A percentile compares a stretch with the other conserved stretches of the same genome.
Evolutionary conservation across 2,113 vertebrate genomes (phyloP).

Genomic region (Sturnus vulgaris): DNA sequence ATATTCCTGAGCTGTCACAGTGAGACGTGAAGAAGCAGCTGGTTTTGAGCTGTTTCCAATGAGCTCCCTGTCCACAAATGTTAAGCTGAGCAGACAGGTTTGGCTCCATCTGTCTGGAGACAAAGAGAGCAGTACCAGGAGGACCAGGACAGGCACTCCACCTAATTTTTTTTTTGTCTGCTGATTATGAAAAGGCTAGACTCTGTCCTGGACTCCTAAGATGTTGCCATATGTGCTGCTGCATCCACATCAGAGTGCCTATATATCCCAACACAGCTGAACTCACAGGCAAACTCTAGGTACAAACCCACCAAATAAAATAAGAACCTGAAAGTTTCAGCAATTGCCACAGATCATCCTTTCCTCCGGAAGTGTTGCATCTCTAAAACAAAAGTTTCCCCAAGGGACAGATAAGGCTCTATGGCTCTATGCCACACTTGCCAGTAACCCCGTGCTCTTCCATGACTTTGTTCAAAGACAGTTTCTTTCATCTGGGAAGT

Average conservation of each 20-base stretch:
- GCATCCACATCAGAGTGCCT: too few species aligned
- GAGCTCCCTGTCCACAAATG: neutral
- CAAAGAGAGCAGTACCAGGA: neutral
- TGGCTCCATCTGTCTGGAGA: neutral
- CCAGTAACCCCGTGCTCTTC: neutral
- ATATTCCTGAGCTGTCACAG: neutral
- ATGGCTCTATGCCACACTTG: accelerated
- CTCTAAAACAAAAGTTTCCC: neutral
- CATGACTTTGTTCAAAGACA: neutral
- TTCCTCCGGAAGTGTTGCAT: neutral
- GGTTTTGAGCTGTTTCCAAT: neutral
- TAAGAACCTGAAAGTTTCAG: neutral
- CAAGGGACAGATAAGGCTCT: neutral
- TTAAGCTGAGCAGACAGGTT: neutral
- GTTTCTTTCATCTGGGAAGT: neutral
- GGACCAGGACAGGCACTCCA: accelerated
- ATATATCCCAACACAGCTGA: neutral
- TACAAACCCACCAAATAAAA: neutral
- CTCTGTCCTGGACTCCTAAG: neutral
- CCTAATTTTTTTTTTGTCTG: neutral
- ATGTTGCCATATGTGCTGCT: neutral
- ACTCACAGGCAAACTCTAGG: neutral
- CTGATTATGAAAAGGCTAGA: neutral
- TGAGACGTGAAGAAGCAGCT: neutral
- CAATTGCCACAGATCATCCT: neutral